These are phyloP conservation scores for Sciurus vulgaris DNA, from an alignment of 2,797 vertebrate species.

Conservation along the genomic window DNA sequence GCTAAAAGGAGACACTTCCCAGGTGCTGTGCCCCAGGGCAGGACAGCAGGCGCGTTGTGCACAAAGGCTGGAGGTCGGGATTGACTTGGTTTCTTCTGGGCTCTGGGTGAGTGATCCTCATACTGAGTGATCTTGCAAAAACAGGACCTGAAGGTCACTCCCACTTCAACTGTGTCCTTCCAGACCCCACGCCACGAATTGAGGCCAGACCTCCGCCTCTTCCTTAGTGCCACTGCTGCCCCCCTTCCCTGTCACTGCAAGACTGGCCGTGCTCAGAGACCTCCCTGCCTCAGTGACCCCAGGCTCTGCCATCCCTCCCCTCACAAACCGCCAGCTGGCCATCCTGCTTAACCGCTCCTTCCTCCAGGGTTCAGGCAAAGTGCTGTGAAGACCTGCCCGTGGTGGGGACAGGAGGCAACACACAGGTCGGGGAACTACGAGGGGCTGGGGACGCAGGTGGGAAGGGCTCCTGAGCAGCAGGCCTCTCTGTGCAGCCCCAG, in stretches of 20 bases:
- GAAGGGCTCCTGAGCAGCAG: neutral
- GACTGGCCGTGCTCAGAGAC: neutral
- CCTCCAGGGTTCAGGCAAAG: no score
- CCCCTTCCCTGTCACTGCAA: rapidly evolving
- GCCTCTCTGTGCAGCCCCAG: rapidly evolving
- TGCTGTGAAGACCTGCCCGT: neutral
- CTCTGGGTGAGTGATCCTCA: neutral
- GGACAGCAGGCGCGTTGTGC: no score
- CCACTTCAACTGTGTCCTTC: rapidly evolving
- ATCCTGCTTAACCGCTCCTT: no score
- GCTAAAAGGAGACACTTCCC: no score
- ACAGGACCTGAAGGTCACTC: no score
- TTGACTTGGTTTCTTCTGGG: no score
- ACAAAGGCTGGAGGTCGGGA: neutral
- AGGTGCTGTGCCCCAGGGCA: no score
- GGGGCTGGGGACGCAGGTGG: rapidly evolving
- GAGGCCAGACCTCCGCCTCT: neutral
- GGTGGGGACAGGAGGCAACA: neutral
- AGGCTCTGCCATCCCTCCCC: neutral
- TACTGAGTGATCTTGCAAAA: neutral
- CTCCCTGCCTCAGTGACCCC: rapidly evolving
- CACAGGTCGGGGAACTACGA: no score
- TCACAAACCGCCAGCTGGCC: neutral
- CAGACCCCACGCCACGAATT: rapidly evolving
- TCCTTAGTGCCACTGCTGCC: no score